Percentiles rank a stretch among this genome's conserved stretches.
Conservation (phyloP, 2,797 vertebrate species). For the Melanotaenia parkinsoni region DNA sequence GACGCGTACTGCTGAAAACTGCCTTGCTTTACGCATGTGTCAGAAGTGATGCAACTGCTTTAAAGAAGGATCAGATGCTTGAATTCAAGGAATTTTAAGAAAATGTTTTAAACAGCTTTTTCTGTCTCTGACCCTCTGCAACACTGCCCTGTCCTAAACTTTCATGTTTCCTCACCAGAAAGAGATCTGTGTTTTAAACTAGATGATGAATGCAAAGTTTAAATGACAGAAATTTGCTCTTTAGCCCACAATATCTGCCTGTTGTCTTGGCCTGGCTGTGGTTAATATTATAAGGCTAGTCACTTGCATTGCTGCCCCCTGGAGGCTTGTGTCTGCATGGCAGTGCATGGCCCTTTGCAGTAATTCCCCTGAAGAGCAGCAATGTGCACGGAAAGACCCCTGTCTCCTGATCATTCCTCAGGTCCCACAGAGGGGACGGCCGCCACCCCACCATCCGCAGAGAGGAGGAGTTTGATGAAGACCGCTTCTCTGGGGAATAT, state of each 20-base stretch:
- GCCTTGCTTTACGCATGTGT: slow-evolving; percentile 72
- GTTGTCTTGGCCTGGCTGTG: slow-evolving; percentile 49
- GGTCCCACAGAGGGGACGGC: slow-evolving; percentile 90
- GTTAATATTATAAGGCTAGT: slow-evolving; percentile 24
- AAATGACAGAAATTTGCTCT: slow-evolving; percentile 25
- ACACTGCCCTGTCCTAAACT: slow-evolving; percentile 6
- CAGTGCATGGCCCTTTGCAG: slow-evolving; percentile 72
- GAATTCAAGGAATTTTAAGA: slow-evolving; percentile 27
- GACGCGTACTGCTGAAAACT: slow-evolving; percentile 32
- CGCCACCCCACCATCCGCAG: slow-evolving; percentile 90
- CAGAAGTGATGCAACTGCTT: slow-evolving; percentile 59
- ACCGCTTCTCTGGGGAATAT: slow-evolving; percentile 89
- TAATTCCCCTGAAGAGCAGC: background rate
- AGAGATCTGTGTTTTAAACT: slow-evolving; percentile 9
- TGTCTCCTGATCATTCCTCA: slow-evolving; percentile 61
- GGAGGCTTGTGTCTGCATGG: slow-evolving; percentile 79
- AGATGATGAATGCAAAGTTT: slow-evolving; percentile 13
- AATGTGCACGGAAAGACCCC: slow-evolving; percentile 15
- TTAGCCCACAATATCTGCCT: slow-evolving; percentile 12
- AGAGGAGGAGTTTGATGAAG: slow-evolving; percentile 90
- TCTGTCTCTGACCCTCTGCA: background rate
- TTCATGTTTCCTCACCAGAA: slow-evolving; percentile 3
- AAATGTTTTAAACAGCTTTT: slow-evolving; percentile 16
- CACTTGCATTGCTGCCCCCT: slow-evolving; percentile 62
- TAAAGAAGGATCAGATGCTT: slow-evolving; percentile 46